These are phyloP conservation scores for Cherax quadricarinatus DNA, from an alignment of 1,140 invertebrate species.

Conservation along the genomic window DNA sequence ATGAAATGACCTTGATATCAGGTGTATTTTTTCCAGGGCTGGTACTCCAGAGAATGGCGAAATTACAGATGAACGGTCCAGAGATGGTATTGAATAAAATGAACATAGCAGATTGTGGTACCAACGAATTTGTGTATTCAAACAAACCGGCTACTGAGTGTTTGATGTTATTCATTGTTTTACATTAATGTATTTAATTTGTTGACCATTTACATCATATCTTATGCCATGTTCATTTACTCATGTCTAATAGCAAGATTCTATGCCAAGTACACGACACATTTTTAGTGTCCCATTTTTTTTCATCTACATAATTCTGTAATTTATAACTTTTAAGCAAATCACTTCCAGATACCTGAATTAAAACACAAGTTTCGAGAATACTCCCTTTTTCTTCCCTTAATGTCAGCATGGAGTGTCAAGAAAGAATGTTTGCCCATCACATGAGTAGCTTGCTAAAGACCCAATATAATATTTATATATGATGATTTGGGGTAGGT, in stretches of 20 bases:
- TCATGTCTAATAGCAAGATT: neutral
- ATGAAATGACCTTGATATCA: no score
- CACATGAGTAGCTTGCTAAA: neutral
- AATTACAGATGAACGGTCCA: conserved; percentile 8
- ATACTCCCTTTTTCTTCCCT: neutral
- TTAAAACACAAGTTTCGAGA: neutral
- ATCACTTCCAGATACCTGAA: neutral
- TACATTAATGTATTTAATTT: neutral
- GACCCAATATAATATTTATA: neutral
- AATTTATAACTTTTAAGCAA: conserved; percentile 7
- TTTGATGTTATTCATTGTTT: conserved; percentile 17
- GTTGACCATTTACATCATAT: neutral
- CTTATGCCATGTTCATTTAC: neutral
- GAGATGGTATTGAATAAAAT: neutral
- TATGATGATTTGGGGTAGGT: neutral
- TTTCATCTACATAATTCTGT: conserved; percentile 5
- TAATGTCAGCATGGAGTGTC: neutral
- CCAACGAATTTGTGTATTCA: conserved; percentile 10
- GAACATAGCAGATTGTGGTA: neutral
- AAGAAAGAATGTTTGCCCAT: neutral
- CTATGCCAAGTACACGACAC: neutral
- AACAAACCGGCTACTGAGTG: neutral
- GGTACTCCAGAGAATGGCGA: neutral
- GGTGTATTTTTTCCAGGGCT: neutral
- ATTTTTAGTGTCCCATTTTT: neutral